Percentiles rank a stretch among this genome's conserved stretches.
These are phyloP conservation scores for Limanda limanda DNA, from an alignment of 2,113 vertebrate species.

Conservation along the genomic window DNA sequence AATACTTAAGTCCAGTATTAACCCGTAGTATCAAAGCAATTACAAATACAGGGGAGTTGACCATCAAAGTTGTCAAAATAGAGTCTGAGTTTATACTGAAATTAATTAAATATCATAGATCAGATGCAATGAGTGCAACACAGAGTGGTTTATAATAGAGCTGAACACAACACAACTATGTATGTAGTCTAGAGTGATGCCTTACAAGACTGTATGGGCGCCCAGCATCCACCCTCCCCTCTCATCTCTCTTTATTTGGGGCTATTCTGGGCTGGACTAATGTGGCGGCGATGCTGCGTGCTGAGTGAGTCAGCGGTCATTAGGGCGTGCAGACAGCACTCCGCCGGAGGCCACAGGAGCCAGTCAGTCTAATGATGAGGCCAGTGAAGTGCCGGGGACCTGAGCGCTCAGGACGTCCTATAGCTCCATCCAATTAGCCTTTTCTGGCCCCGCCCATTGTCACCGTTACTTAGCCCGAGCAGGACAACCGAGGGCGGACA, in stretches of 20 bases:
- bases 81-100: not conserved
- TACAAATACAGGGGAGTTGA: too few relatives aligned
- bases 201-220: slow-evolving; percentile 52
- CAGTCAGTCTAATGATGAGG: slow-evolving; percentile 77
- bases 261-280: slow-evolving; percentile 70
- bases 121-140: not conserved
- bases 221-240: slow-evolving; percentile 32
- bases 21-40: too few relatives aligned
- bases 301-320: slow-evolving; percentile 78
- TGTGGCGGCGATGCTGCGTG: slow-evolving; percentile 59
- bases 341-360: slow-evolving; percentile 73
- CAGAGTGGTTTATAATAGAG: not conserved
- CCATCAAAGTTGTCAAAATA: too few relatives aligned
- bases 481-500: slow-evolving; percentile 10
- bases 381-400: slow-evolving; percentile 56
- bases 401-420: slow-evolving; percentile 57
- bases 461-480: not conserved
- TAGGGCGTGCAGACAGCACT: slow-evolving; percentile 74
- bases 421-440: slow-evolving; percentile 59
- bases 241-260: slow-evolving; percentile 69
- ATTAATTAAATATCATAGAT: slow-evolving; percentile 1
- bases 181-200: slow-evolving; percentile 36
- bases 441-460: slow-evolving; percentile 7
- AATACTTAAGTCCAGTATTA: not conserved
- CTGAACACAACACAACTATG: not conserved